Percentiles rank a stretch among this genome's conserved stretches.
These are phyloP conservation scores for Antheraea pernyi DNA, from an alignment of 1,140 invertebrate species.

Conservation along the genomic window DNA sequence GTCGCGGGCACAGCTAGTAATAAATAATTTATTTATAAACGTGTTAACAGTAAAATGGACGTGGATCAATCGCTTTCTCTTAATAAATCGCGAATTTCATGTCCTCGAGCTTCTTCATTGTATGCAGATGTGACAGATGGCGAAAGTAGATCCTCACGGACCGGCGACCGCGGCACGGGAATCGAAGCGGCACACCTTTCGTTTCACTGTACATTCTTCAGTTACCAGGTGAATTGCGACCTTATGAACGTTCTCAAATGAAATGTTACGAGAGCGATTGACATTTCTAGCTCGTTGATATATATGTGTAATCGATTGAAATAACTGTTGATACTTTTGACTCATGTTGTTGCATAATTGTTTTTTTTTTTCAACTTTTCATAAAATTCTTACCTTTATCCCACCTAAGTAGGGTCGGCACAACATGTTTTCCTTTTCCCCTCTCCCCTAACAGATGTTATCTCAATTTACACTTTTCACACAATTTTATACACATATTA, in stretches of 20 bases:
- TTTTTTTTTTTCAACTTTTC: no score
- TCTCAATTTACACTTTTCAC: no score
- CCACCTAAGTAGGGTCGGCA: no score
- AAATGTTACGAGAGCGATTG: neutral
- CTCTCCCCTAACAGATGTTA: no score
- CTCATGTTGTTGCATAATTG: no score
- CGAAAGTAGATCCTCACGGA: slow-evolving; percentile 45
- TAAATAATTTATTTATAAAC: no score
- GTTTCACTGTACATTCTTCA: slow-evolving; percentile 18
- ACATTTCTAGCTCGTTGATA: neutral
- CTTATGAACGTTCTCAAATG: neutral
- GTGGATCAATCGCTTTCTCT: neutral
- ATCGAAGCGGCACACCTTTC: slow-evolving; percentile 23
- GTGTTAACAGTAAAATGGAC: no score
- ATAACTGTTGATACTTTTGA: no score
- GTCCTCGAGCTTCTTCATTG: slow-evolving; percentile 33
- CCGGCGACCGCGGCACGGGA: slow-evolving; percentile 42
- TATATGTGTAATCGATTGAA: neutral
- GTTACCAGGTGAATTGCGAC: neutral
- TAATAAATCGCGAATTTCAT: slow-evolving; percentile 13
- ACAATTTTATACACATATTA: no score
- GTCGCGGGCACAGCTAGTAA: no score
- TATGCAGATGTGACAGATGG: slow-evolving; percentile 56
- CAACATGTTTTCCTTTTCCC: no score
- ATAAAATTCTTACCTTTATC: no score